Evolutionary conservation across 2,797 vertebrate species (phyloP).

Genomic region (Leucoraja ocellata): DNA sequence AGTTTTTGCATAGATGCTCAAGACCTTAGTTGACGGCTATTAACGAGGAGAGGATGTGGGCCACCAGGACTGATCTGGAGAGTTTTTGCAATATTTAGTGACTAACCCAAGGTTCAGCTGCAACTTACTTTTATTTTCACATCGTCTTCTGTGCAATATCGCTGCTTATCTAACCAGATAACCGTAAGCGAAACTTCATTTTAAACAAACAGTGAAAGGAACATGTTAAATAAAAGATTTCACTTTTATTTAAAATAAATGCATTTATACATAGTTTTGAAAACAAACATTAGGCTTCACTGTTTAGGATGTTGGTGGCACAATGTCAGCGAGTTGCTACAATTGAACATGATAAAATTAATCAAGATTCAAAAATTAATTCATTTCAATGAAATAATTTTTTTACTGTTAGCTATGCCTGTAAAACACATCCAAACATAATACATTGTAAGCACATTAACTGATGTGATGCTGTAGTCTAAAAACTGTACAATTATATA

Average conservation of each 20-base stretch:
- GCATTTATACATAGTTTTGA: conserved; percentile 64
- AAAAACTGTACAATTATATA: conserved; percentile 98
- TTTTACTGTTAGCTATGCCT: conserved; percentile 45
- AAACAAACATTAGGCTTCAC: conserved; percentile 48
- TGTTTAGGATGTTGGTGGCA: conserved; percentile 45
- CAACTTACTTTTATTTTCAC: neutral
- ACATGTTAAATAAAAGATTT: conserved; percentile 62
- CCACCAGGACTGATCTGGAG: neutral
- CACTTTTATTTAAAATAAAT: conserved; percentile 75
- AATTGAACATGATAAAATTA: conserved; percentile 44
- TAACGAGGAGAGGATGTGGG: neutral
- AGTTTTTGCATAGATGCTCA: neutral
- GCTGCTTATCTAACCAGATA: neutral
- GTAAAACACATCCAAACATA: conserved; percentile 55
- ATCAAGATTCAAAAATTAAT: conserved; percentile 51
- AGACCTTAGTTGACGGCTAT: neutral
- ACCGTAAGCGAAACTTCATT: neutral
- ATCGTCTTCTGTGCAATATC: neutral
- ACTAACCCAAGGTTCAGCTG: neutral
- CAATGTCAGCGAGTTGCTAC: conserved; percentile 46
- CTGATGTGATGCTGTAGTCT: conserved; percentile 55
- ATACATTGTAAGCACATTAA: conserved; percentile 52
- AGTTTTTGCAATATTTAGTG: neutral
- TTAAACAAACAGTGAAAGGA: conserved; percentile 40
- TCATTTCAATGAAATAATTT: conserved; percentile 40